A percentile compares a stretch with the other conserved stretches of the same genome.
Conservation (phyloP, 1,140 invertebrate genomes). For the Sitodiplosis mosellana region DNA sequence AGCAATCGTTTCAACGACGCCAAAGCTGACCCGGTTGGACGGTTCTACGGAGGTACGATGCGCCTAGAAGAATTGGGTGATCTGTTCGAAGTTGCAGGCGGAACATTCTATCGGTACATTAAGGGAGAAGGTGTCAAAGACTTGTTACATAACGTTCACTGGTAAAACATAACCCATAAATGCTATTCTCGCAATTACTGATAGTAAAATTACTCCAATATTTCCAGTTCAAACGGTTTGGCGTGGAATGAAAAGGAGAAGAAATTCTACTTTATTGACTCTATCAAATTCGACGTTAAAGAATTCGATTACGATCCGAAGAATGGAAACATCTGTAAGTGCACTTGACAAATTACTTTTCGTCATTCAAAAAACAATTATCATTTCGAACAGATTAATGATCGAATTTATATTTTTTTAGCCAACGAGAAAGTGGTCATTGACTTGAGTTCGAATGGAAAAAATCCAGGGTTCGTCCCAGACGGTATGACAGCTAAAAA, state of each 20-base stretch:
- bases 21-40: slow-evolving; percentile 1
- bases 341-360: slow-evolving; percentile 3
- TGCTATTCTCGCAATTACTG: slow-evolving; percentile 18
- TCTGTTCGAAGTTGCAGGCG: not conserved
- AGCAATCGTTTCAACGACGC: slow-evolving; percentile 3
- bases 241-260: slow-evolving; percentile 39
- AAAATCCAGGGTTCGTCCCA: slow-evolving; percentile 10
- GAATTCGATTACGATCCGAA: slow-evolving; percentile 37
- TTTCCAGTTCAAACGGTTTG: slow-evolving; percentile 36
- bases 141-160: not conserved
- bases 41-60: slow-evolving; percentile 2
- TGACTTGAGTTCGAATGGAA: slow-evolving; percentile 2
- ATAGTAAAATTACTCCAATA: slow-evolving; percentile 6
- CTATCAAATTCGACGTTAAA: slow-evolving; percentile 28
- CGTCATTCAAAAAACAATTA: too few species aligned
- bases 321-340: slow-evolving; percentile 4
- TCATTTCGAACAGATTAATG: too few species aligned
- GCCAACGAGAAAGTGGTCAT: slow-evolving; percentile 2
- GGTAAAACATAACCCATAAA: too few species aligned
- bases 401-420: not conserved
- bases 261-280: slow-evolving; percentile 41
- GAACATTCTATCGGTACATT: not conserved
- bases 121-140: not conserved
- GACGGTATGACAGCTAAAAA: too few species aligned
- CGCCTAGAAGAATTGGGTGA: not conserved